Conservation (phyloP, 2,113 vertebrate species). For the Mesitornis unicolor region DNA sequence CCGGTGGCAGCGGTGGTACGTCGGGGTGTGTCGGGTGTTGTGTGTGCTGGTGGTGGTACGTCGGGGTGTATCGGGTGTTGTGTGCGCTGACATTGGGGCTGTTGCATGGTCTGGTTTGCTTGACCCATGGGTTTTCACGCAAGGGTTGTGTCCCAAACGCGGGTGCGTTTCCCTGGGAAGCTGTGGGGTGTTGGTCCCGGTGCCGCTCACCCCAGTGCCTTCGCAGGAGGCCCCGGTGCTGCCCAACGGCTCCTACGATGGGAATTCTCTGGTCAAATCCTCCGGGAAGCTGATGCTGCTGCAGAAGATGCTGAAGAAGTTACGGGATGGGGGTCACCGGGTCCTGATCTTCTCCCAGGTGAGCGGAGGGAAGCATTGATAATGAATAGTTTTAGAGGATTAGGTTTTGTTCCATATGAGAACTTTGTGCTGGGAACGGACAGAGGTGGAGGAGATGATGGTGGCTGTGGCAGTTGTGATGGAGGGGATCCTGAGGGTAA, state of each 20-base stretch:
- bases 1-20: slow-evolving; percentile 90
- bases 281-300: slow-evolving; percentile 96
- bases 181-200: rapidly evolving
- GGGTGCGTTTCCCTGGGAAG: not conserved
- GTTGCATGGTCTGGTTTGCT: no score
- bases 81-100: no score
- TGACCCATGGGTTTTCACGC: rapidly evolving
- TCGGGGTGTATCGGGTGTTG: no score
- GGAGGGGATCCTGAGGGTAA: no score
- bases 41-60: no score
- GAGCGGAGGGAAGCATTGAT: not conserved
- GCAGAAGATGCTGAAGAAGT: slow-evolving; percentile 96
- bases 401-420: not conserved
- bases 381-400: not conserved
- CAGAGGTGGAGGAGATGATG: not conserved
- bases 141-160: not conserved
- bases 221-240: slow-evolving; percentile 90
- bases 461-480: not conserved
- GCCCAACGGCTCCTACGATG: slow-evolving; percentile 96
- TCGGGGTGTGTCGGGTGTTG: no score
- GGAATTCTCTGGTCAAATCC: slow-evolving; percentile 92
- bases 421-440: not conserved
- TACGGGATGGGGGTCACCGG: slow-evolving; percentile 91
- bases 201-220: not conserved
- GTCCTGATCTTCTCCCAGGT: slow-evolving; percentile 99